Conservation (phyloP, 37 sponge, comb jelly and placozoan species). For the Cladorhizidae sp. region DNA sequence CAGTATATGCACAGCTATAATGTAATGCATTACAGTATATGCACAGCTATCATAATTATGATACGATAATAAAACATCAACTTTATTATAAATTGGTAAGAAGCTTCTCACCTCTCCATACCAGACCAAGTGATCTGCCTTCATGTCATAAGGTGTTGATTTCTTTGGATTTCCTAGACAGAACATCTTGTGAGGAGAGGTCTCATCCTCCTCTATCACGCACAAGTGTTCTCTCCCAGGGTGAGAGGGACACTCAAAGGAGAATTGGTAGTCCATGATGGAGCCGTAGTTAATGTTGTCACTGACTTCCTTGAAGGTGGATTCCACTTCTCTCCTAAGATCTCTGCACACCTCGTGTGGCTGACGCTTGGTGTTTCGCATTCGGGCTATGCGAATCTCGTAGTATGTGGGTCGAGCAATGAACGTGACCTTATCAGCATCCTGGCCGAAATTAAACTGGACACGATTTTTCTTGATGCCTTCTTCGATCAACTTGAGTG, state of each 20-base stretch:
- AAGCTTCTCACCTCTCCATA: neutral
- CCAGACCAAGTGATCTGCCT: neutral
- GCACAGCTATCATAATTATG: too few relatives aligned
- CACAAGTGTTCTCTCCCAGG: conserved; percentile 3
- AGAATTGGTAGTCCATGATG: neutral
- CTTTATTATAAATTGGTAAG: too few relatives aligned
- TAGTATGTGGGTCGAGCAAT: neutral
- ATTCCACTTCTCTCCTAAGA: neutral
- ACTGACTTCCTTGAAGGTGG: neutral
- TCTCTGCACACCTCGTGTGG: neutral
- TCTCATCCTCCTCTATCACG: neutral
- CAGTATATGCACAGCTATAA: too few relatives aligned
- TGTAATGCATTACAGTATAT: too few relatives aligned
- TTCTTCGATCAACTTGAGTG: neutral
- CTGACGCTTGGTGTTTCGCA: neutral
- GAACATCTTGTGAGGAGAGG: neutral
- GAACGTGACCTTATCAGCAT: neutral
- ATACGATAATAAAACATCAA: too few relatives aligned
- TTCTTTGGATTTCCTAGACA: neutral
- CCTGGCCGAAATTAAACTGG: neutral
- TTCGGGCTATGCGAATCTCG: neutral
- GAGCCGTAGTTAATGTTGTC: neutral
- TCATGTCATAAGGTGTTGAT: neutral
- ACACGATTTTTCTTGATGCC: neutral
- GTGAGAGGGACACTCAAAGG: conserved; percentile 14